Evolutionary conservation across 1,140 invertebrate genomes (phyloP), one percentile per base, ranked within the genome.

Genomic region (Apis florea): DNA sequence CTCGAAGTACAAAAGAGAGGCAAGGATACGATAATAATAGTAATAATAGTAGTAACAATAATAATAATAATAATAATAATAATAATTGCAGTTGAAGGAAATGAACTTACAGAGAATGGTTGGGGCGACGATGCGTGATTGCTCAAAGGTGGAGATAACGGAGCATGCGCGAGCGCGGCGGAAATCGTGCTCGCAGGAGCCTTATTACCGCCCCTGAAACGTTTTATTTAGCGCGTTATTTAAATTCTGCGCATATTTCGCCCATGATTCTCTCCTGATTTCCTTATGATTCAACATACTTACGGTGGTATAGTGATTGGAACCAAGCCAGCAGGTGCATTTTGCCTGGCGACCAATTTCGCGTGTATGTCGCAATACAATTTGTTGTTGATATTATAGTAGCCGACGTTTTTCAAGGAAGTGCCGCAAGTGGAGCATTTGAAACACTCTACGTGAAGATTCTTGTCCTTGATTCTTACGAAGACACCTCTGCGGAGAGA

Each of bases 331-430:
- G 95, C 94, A 59, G 97, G 96, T 78, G 97, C 96, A 91, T 97
- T 96, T 92, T 97, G 96, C 89, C 96, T 95, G 40, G 97, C 97
- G 12, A 97, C 97, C 89, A 98, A 95, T 93, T 97, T 98, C 59
- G 98, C 98, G 92, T 99, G 98, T 86, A 98, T 96, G 92, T 99
- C 98, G 94, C 98, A 99, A 93, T 99, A 99, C 72, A 99, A 94
- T 94, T 99, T 99, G 90, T 98, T 97, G 93, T 98, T 98, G 90
- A 99, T 96, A 92, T 98, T 98, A 95, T 98, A 99, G 92, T 99
- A 99, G 68, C 98, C 98, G 92, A 98, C 97, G 94, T 99, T 99
- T 94, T 99, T 99, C 82, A 99, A 94, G 17, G 98, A 98, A 53
- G 97, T 96, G 83, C 98, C 98, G 93, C 98, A 99, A 61, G 98